phyloP scores from a whole-genome alignment of 2,888 invertebrate species.

The Disparrhopalites patrizii region DNA sequence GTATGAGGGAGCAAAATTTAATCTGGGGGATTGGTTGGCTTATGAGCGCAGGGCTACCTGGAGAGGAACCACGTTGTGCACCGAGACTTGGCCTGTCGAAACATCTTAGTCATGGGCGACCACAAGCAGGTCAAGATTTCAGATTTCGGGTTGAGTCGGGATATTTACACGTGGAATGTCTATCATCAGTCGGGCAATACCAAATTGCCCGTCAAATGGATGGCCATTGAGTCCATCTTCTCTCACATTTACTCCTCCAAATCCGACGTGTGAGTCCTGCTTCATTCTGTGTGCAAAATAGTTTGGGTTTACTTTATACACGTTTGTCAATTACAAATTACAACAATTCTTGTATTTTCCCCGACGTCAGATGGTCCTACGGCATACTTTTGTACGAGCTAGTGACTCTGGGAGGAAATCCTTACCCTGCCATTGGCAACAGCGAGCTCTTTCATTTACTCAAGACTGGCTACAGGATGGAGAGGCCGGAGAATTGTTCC shows the following conservation, averaged over 20 bases:
- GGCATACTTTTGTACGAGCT: slow-evolving; percentile 85
- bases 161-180: slow-evolving; percentile 56
- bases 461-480: slow-evolving; percentile 74
- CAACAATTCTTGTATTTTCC: no score
- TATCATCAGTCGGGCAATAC: slow-evolving; percentile 56
- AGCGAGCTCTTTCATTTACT: slow-evolving; percentile 65
- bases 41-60: slow-evolving; percentile 71
- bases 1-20: no score
- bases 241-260: slow-evolving; percentile 74
- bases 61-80: slow-evolving; percentile 76
- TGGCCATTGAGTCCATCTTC: slow-evolving; percentile 80
- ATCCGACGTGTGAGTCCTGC: slow-evolving; percentile 75
- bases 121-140: slow-evolving; percentile 54
- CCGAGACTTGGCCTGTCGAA: slow-evolving; percentile 72
- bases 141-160: slow-evolving; percentile 59
- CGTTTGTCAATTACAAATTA: no score
- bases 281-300: no score
- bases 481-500: slow-evolving; percentile 69
- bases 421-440: slow-evolving; percentile 71
- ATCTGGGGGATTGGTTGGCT: no score
- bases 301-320: no score
- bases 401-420: slow-evolving; percentile 73
- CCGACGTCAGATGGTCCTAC: slow-evolving; percentile 76
- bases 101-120: slow-evolving; percentile 49
- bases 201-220: slow-evolving; percentile 69